Base-by-base conservation (phyloP, 2,888 invertebrate genomes). In the Argyresthia goedartella region DNA sequence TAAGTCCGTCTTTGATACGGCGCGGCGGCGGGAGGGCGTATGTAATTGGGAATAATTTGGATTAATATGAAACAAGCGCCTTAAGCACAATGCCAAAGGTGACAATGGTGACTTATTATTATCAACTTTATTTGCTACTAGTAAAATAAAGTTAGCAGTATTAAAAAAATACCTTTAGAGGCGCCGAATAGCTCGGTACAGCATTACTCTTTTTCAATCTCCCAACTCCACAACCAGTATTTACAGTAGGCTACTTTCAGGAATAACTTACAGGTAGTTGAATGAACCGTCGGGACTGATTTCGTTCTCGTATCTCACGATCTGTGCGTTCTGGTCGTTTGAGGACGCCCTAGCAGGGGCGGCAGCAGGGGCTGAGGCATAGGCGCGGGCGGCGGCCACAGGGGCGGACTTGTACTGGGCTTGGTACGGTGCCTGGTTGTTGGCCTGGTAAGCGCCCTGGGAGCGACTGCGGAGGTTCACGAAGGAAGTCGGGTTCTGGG, bases 271-370 rank as follows among this genome's bases (percentile, higher is more conserved):
- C 89, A 63, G 67, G 64, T 86, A 88, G 57, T 60, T 70, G 70
- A 79, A 89, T 54, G 72, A 73, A 54, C 89, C 89, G 56, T 89
- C 88, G 15, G 81, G 81, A 41, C 63, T 65, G 36, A 73, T 62
- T 10, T 85, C 82, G 51, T 73, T 79, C 33, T 79, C 76, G 57
- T 73, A 78, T 35, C 71, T 71, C 8, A 86, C 52, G 46, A 78
- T 75, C 34, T 64, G 63, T 54, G 85, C 78, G 33, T 60, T 54
- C 52, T 64, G 65, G 51, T 80, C 81, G 49, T 9, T 15, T 42
- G 43, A 11, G 13, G 51, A 36, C 49, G 50, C 33, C 8, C 62
- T 63, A 10, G 77, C 54, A 25, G 71, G 71, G 33, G 67, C 62
- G 8, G 16, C 39, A 25, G 39, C 9, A 15, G 13, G 10, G 25